These are phyloP conservation scores for Henricia sp. DNA, from an alignment of 53 echinoderm and acorn worm genomes.

Conservation along the genomic window DNA sequence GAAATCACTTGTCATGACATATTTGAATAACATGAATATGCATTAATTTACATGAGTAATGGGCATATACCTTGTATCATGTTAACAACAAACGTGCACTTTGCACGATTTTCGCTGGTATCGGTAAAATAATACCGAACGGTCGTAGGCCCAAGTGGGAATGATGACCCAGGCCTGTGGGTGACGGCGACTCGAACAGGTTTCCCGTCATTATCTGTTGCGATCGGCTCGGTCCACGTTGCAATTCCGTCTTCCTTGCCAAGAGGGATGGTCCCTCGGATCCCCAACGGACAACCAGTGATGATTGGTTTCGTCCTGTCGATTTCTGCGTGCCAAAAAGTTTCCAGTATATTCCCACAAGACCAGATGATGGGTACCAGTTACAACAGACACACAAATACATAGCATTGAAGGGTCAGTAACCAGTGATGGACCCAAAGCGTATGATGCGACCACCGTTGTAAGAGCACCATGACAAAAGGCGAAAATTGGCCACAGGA, in stretches of 20 bases:
- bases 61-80: constrained; percentile 14
- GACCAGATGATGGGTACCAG: not conserved
- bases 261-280: not conserved
- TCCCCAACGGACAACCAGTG: constrained; percentile 8
- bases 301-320: constrained; percentile 22
- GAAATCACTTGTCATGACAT: too few species aligned
- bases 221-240: constrained; percentile 24
- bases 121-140: constrained; percentile 41
- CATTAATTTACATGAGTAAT: too few species aligned
- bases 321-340: not conserved
- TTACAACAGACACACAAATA: not conserved
- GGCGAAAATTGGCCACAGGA: too few species aligned
- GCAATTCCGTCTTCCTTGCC: constrained; percentile 1
- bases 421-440: constrained; percentile 24
- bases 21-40: too few species aligned
- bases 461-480: too few species aligned
- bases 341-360: too few species aligned
- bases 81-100: constrained; percentile 32
- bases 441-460: too few species aligned
- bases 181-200: constrained; percentile 7
- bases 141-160: constrained; percentile 1
- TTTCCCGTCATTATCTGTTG: constrained; percentile 10
- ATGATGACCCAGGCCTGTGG: not conserved
- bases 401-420: not conserved
- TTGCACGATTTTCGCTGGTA: constrained; percentile 23